These are phyloP conservation scores for Paratrypauchen microcephalus DNA, from an alignment of 2,797 vertebrate species.

Conservation along the genomic window DNA sequence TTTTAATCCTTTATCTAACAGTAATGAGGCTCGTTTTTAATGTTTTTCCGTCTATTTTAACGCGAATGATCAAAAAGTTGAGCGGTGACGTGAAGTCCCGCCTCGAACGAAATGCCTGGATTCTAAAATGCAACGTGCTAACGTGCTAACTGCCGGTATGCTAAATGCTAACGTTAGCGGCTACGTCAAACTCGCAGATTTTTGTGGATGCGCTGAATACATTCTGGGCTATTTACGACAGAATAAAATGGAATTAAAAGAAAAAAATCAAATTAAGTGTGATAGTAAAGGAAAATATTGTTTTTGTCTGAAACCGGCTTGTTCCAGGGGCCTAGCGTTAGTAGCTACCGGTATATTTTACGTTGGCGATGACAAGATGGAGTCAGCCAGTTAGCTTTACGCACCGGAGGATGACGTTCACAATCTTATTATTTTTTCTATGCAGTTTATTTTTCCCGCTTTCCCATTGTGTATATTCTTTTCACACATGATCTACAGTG, in stretches of 20 bases:
- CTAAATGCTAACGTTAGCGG: constrained; percentile 38
- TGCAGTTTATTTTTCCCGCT: background rate
- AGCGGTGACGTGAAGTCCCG: background rate
- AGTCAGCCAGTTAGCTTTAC: constrained; percentile 76
- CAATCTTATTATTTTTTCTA: constrained; percentile 16
- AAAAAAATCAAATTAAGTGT: background rate
- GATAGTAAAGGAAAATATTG: constrained; percentile 9
- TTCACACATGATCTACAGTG: background rate
- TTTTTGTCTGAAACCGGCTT: constrained; percentile 46
- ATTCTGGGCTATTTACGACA: background rate
- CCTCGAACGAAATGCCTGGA: background rate
- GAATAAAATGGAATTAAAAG: background rate
- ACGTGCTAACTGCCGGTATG: constrained; percentile 52
- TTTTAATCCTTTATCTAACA: background rate
- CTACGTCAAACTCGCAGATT: constrained; percentile 6
- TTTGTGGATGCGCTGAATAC: background rate
- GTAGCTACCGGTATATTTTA: constrained; percentile 70
- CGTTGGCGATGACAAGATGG: constrained; percentile 78
- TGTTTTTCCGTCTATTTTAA: background rate
- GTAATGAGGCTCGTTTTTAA: background rate
- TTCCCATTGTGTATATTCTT: background rate
- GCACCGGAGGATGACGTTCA: constrained; percentile 70
- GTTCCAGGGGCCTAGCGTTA: constrained; percentile 58
- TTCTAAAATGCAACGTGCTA: constrained; percentile 1
- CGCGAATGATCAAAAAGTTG: background rate